Conservation (phyloP, 2,113 vertebrate species). For the Cranoglanis bouderius region DNA sequence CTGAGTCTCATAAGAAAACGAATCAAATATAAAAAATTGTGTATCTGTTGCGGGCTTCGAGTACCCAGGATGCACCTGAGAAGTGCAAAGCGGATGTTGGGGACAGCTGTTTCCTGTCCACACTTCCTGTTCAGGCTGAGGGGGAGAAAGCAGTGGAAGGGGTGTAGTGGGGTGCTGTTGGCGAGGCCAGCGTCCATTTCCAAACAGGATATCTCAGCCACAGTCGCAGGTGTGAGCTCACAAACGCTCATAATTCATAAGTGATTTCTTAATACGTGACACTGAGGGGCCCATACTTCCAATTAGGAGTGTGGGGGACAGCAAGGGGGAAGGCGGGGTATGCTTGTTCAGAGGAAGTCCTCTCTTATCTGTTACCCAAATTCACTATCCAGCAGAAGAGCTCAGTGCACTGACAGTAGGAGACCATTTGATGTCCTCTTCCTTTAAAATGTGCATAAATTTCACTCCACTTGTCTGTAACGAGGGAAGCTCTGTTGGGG, state of each 20-base stretch:
- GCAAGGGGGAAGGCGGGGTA: not conserved
- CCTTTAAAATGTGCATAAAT: slow-evolving; percentile 14
- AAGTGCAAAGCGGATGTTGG: slow-evolving; percentile 65
- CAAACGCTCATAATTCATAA: slow-evolving; percentile 46
- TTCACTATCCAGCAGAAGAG: not conserved
- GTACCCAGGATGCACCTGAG: slow-evolving; percentile 84
- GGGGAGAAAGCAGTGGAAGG: slow-evolving; percentile 5
- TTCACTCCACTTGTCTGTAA: not conserved
- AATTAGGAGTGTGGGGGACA: slow-evolving; percentile 7
- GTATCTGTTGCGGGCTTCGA: slow-evolving; percentile 59
- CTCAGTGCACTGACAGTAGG: slow-evolving; percentile 16
- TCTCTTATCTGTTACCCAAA: slow-evolving; percentile 22
- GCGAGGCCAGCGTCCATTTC: slow-evolving; percentile 58
- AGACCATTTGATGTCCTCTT: slow-evolving; percentile 13
- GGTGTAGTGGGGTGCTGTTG: slow-evolving; percentile 40
- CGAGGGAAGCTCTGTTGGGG: not conserved
- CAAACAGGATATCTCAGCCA: slow-evolving; percentile 70
- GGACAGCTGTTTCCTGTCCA: slow-evolving; percentile 81
- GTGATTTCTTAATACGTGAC: slow-evolving; percentile 46
- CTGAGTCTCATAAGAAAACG: slow-evolving; percentile 29
- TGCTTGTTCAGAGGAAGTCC: not conserved
- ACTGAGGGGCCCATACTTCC: slow-evolving; percentile 35
- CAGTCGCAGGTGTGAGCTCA: slow-evolving; percentile 65
- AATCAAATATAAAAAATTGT: slow-evolving; percentile 48
- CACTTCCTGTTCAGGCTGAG: slow-evolving; percentile 67